Evolutionary conservation across 2,113 vertebrate species (phyloP).

Genomic region (Poeciliopsis turrubarensis): DNA sequence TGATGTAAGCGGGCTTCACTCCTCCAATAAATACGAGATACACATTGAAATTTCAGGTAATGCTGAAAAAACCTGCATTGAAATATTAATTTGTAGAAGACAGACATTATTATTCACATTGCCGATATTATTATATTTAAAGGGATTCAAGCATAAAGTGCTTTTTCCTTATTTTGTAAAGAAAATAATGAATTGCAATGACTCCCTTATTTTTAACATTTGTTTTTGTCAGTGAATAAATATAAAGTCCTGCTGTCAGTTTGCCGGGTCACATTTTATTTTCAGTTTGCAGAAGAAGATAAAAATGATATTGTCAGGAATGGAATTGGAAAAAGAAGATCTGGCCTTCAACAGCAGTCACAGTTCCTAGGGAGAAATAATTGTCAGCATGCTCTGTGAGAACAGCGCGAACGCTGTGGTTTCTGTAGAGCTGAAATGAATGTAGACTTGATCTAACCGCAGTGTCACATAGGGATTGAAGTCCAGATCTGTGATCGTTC

Average conservation of each 20-base stretch:
- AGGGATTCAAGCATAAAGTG: neutral
- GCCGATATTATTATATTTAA: neutral
- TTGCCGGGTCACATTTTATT: neutral
- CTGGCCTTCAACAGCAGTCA: no score
- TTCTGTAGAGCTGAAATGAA: no score
- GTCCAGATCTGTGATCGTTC: conserved; percentile 26
- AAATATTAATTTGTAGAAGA: neutral
- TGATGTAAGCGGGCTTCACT: no score
- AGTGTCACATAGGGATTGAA: conserved; percentile 38
- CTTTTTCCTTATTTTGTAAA: neutral
- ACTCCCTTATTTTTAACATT: neutral
- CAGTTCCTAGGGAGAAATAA: no score
- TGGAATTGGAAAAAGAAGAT: no score
- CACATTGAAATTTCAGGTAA: no score
- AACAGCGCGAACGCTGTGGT: no score
- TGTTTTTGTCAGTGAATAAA: neutral
- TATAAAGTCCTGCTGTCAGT: neutral
- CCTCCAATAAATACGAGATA: no score
- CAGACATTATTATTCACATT: neutral
- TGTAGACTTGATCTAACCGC: conserved; percentile 18
- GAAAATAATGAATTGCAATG: no score
- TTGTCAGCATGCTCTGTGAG: no score
- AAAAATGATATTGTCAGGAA: no score
- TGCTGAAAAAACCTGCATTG: no score
- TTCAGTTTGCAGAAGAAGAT: neutral